phyloP scores from a whole-genome alignment of 2,797 vertebrate species.

The Manis pentadactyla region DNA sequence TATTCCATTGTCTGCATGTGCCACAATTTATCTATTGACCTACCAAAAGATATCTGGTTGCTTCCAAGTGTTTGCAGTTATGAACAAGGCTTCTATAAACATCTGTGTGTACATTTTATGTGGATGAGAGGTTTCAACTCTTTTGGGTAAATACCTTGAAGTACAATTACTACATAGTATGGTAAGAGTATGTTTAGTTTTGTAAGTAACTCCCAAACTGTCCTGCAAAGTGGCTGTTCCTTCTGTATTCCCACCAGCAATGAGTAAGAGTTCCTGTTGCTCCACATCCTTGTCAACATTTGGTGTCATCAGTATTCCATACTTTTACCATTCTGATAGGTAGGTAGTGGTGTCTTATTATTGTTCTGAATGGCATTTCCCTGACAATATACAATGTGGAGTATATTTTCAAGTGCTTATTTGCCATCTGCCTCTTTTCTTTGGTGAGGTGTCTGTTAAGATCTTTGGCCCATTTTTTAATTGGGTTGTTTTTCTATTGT shows the following conservation, averaged over 20 bases:
- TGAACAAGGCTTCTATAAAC: background rate
- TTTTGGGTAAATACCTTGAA: background rate
- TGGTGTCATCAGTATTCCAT: background rate
- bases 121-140: background rate
- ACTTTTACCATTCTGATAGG: background rate
- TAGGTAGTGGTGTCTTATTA: background rate
- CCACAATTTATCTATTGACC: background rate
- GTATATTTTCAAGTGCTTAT: background rate
- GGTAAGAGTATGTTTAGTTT: background rate
- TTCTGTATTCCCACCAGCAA: background rate
- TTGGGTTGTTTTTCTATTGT: background rate
- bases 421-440: background rate
- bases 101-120: background rate
- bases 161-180: background rate
- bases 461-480: background rate
- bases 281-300: background rate
- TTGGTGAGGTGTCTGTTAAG: background rate
- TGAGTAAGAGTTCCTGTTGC: background rate
- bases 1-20: background rate
- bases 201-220: background rate
- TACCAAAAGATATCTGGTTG: background rate
- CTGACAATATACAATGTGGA: background rate
- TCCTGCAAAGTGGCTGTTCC: background rate
- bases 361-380: background rate
- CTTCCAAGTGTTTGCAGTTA: background rate